Evolutionary conservation across 2,797 vertebrate genomes (phyloP).

Genomic region (Melanotaenia pygmaea): DNA sequence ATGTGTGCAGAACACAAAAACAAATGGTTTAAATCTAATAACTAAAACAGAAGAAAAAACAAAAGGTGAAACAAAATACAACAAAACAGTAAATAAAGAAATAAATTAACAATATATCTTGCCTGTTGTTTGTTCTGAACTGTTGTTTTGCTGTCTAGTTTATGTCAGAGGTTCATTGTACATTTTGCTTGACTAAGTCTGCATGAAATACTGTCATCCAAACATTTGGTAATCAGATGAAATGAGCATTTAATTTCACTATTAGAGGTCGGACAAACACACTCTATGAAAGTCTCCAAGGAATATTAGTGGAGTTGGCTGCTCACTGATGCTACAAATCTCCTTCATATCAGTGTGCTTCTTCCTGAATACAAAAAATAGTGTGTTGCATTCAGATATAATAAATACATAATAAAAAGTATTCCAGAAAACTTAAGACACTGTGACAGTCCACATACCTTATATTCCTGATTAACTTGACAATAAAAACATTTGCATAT

Average conservation of each 20-base stretch:
- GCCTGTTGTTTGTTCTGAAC: neutral
- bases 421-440: neutral
- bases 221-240: neutral
- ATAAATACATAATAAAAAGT: neutral
- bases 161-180: neutral
- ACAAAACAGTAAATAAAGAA: neutral
- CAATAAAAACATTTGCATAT: neutral
- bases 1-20: neutral
- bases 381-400: neutral
- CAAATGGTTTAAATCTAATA: neutral
- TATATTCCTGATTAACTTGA: neutral
- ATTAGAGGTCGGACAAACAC: neutral
- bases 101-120: neutral
- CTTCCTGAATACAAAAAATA: neutral
- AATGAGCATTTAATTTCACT: neutral
- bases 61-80: neutral
- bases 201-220: neutral
- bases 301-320: neutral
- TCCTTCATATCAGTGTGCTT: neutral
- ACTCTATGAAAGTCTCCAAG: neutral
- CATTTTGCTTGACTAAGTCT: neutral
- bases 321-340: neutral
- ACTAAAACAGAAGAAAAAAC: neutral
- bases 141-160: neutral
- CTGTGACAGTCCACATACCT: neutral